These are phyloP conservation scores for Mystacides longicornis DNA, from an alignment of 2,888 invertebrate species.

Conservation along the genomic window DNA sequence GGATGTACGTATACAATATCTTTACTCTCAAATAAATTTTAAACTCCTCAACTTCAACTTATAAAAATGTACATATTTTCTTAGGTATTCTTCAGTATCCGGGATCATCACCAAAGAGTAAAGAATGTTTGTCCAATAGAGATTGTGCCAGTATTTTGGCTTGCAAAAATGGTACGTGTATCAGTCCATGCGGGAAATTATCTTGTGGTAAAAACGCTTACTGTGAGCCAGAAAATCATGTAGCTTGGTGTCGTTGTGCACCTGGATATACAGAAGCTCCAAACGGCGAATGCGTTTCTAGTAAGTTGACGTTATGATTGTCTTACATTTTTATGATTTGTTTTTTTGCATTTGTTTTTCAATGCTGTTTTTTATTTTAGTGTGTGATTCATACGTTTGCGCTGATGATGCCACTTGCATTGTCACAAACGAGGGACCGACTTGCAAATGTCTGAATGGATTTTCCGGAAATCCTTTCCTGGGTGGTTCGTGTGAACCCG, in stretches of 20 bases:
- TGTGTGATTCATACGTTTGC: constrained; percentile 70
- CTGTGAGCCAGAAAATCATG: constrained; percentile 83
- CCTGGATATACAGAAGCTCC: constrained; percentile 73
- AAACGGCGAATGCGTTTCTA: constrained; percentile 76
- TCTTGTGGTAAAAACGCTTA: constrained; percentile 78
- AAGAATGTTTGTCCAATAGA: constrained; percentile 63
- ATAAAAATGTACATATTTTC: neutral
- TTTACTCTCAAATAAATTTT: neutral
- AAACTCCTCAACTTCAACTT: neutral
- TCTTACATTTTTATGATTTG: neutral
- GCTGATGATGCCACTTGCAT: constrained; percentile 80
- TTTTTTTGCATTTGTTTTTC: too few species aligned
- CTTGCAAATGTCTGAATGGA: constrained; percentile 82
- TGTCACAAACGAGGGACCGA: constrained; percentile 74
- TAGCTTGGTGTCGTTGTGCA: constrained; percentile 81
- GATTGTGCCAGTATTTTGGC: constrained; percentile 76
- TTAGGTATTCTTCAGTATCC: constrained; percentile 39
- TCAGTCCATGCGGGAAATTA: constrained; percentile 71
- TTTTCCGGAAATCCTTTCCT: constrained; percentile 87
- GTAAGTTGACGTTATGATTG: constrained; percentile 35
- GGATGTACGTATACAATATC: constrained; percentile 55
- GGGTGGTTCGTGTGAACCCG: constrained; percentile 76
- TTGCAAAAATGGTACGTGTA: constrained; percentile 70
- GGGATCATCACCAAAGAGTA: constrained; percentile 43
- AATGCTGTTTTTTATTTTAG: constrained; percentile 34